Base-by-base conservation (phyloP, 2,113 vertebrate genomes). In the Sitta europaea region DNA sequence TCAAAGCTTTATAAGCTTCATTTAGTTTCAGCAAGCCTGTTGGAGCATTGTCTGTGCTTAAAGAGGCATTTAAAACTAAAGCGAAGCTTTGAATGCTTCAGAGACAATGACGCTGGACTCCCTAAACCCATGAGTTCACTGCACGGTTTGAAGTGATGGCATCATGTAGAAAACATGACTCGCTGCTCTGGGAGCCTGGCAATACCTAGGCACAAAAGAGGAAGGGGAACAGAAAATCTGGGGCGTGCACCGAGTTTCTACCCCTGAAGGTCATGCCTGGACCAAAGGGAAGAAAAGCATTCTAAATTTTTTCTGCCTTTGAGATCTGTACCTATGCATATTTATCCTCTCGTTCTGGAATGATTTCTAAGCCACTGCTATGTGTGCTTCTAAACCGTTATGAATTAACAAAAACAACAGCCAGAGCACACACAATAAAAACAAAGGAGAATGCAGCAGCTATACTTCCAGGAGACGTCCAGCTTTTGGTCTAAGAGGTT, bases 1-100 rank as follows among this genome's bases (percentile, higher is more conserved):
- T 95, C 86, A 96, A 97, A 96, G 95, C 96, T 96, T 96, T 91
- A 86, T 95, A 96, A 97, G 96, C 97, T 96, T 96, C 97, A 88
- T 96, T 96, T 93, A 87, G 90, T 94, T 97, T 92, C 94, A 93
- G 91, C 94, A 90, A 90, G 92, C 88, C 90, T 94, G 66, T 75
- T 80, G 89, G 73, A 94, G 94, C 93, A 94, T 96, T 94, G 94
- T 96, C 90, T 86, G 88, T 97, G 93, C 94, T 94, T 96, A 96
- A 96, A 96, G 79, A 95, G 90, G 96, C 96, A 94, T 96, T 96
- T 94, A 92, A 92, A 97, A 93, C 91, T 77, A 92, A 96, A 82
- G 92, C 63, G 58, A 96, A 90, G 88, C 79, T 96, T 95, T 96
- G 66, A 96, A 97, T 89, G 90, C 94, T 92, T 96, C 96, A 90